Evolutionary conservation across 2,888 invertebrate species (phyloP), one percentile per base, ranked within the genome.

Genomic region (Helicoverpa assulta): DNA sequence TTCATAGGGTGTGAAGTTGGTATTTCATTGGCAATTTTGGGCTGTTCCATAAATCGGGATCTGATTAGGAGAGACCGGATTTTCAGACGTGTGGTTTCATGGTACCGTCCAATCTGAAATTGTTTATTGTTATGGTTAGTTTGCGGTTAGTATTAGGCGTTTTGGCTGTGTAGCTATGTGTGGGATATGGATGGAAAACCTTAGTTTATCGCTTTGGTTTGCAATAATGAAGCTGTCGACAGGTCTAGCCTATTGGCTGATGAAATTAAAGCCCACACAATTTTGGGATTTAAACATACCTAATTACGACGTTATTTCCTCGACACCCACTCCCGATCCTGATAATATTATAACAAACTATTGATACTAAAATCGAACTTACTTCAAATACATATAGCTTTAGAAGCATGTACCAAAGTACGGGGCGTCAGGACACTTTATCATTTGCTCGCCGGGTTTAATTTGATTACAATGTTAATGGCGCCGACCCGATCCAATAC

Each of bases 31-130:
- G 14, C 33, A 47, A 5, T 33, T 16, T 33, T 47, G 47, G 55
- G 71, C 73, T 65, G 69, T 78, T 67, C 70, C 67, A 75, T 78
- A 82, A 82, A 82, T 80, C 66, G 84, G 81, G 83, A 81, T 80
- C 73, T 76, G 79, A 86, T 85, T 82, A 82, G 78, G 64, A 73
- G 74, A 69, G 71, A 76, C 78, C 74, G 79, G 70, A 79, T 83
- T 86, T 84, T 78, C 79, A 61, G 75, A 79, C 85, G 80, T 86
- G 82, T 78, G 79, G 80, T 81, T 79, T 47, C 53, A 76, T 59
- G 77, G 70, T 74, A 74, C 76, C 69, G 83, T 68, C 73, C 81
- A 82, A 83, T 82, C 81, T 83, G 62, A 68, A 76, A 81, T 81
- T 81, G 74, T 82, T 78, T 77, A 77, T 70, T 66, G 61, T 78